These are phyloP conservation scores for Eulemur macaco DNA, from an alignment of 2,113 vertebrate genomes.

Conservation along the genomic window DNA sequence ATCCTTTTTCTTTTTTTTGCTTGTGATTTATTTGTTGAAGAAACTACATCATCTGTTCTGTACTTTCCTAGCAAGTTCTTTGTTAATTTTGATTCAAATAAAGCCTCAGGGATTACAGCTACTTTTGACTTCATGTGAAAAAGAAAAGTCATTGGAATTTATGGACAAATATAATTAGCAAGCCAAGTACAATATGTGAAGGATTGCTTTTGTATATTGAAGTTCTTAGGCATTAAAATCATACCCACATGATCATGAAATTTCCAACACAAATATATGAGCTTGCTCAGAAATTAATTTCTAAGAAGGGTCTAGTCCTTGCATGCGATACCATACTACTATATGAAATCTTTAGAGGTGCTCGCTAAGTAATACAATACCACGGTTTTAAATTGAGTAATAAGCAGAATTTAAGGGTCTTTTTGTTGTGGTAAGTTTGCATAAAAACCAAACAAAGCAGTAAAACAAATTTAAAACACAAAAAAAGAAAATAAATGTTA, in stretches of 20 bases:
- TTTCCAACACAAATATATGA: conserved; percentile 41
- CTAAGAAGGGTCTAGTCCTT: neutral
- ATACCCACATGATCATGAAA: neutral
- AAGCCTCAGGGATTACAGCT: neutral
- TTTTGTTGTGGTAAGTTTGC: neutral
- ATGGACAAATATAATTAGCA: neutral
- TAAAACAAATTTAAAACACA: neutral
- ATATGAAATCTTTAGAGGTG: neutral
- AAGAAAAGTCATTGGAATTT: neutral
- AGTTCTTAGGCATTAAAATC: conserved; percentile 29
- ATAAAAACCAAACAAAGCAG: neutral
- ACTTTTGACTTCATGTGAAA: neutral
- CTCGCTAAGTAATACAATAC: neutral
- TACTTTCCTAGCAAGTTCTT: neutral
- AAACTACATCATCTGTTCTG: neutral
- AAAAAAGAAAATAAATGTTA: neutral
- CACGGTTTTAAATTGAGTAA: neutral
- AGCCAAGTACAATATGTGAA: neutral
- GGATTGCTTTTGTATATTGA: neutral
- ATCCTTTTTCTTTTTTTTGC: neutral
- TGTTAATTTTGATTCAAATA: conserved; percentile 22
- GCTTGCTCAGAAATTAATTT: conserved; percentile 5
- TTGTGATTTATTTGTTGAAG: conserved; percentile 2
- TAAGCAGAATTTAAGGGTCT: neutral
- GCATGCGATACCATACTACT: neutral